These are phyloP conservation scores for Drosophila stalkeri DNA, from an alignment of 2,888 invertebrate species.

Conservation along the genomic window DNA sequence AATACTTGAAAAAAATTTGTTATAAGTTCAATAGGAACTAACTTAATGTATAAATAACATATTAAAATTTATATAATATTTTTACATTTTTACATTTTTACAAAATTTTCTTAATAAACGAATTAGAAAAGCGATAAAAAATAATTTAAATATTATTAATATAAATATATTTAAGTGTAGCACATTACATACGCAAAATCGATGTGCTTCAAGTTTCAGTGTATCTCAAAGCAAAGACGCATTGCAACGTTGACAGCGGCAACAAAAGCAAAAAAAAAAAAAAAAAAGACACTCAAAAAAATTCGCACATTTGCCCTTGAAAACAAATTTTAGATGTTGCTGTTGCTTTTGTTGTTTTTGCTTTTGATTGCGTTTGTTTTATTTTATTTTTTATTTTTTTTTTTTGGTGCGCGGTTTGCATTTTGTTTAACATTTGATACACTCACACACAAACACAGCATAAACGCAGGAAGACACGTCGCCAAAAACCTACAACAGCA, in stretches of 20 bases:
- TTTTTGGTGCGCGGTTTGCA: constrained; percentile 70
- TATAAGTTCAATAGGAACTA: no score
- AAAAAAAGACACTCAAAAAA: constrained; percentile 32
- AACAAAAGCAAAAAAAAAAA: constrained; percentile 17
- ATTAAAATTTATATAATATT: no score
- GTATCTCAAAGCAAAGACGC: constrained; percentile 51
- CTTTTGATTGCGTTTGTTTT: constrained; percentile 28
- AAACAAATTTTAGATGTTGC: constrained; percentile 72
- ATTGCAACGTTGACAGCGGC: constrained; percentile 55
- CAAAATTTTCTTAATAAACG: no score
- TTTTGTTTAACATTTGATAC: constrained; percentile 77
- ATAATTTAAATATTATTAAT: no score
- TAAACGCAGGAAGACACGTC: constrained; percentile 77
- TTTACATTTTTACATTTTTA: no score
- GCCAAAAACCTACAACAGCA: constrained; percentile 38
- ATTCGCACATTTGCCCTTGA: constrained; percentile 75
- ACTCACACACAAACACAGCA: constrained; percentile 56
- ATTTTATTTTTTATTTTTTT: constrained; percentile 30
- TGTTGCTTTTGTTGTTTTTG: constrained; percentile 33
- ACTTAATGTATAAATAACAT: no score
- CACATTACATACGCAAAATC: background rate
- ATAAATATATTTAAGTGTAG: background rate
- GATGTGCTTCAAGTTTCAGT: constrained; percentile 22
- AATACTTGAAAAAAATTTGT: no score
- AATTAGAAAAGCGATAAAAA: no score